phyloP scores from a whole-genome alignment of 2,797 vertebrate genomes.

The Ctenochaetus hawaiiensis region DNA sequence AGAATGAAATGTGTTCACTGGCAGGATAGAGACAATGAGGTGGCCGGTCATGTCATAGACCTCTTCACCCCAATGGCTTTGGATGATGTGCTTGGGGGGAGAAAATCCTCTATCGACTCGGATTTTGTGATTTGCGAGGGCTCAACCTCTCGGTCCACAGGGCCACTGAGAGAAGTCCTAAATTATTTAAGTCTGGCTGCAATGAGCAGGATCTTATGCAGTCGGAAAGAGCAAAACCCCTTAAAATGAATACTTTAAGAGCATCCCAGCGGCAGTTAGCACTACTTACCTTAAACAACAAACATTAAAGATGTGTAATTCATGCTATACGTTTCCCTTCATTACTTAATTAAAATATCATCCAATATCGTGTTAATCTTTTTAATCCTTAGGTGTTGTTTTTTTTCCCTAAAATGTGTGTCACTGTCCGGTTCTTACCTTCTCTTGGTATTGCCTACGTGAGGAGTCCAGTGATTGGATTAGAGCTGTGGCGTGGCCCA shows the following conservation, averaged over 20 bases:
- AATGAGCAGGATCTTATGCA: slow-evolving; percentile 51
- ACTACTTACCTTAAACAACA: slow-evolving; percentile 55
- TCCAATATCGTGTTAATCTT: not conserved
- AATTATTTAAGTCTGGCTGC: slow-evolving; percentile 56
- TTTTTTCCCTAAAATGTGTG: not conserved
- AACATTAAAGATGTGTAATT: slow-evolving; percentile 13
- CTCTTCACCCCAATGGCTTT: slow-evolving; percentile 47
- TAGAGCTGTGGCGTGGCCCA: slow-evolving; percentile 95
- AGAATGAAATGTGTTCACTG: slow-evolving; percentile 52
- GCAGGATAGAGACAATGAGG: slow-evolving; percentile 44
- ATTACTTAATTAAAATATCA: slow-evolving; percentile 9
- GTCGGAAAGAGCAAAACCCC: slow-evolving; percentile 41
- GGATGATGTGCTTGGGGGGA: slow-evolving; percentile 45
- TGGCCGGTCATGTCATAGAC: slow-evolving; percentile 43
- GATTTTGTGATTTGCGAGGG: slow-evolving; percentile 65
- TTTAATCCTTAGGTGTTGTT: not conserved
- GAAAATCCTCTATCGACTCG: slow-evolving; percentile 69
- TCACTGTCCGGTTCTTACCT: slow-evolving; percentile 85
- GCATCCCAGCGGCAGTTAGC: slow-evolving; percentile 28
- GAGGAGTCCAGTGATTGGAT: slow-evolving; percentile 98
- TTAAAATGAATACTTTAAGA: slow-evolving; percentile 44
- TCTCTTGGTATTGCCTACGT: slow-evolving; percentile 95
- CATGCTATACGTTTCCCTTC: not conserved
- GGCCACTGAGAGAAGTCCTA: slow-evolving; percentile 48
- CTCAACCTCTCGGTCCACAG: slow-evolving; percentile 52